A percentile compares a stretch with the other conserved stretches of the same genome.
Evolutionary conservation across 2,113 vertebrate species (phyloP).

Genomic region (Gallinago jamesoni): DNA sequence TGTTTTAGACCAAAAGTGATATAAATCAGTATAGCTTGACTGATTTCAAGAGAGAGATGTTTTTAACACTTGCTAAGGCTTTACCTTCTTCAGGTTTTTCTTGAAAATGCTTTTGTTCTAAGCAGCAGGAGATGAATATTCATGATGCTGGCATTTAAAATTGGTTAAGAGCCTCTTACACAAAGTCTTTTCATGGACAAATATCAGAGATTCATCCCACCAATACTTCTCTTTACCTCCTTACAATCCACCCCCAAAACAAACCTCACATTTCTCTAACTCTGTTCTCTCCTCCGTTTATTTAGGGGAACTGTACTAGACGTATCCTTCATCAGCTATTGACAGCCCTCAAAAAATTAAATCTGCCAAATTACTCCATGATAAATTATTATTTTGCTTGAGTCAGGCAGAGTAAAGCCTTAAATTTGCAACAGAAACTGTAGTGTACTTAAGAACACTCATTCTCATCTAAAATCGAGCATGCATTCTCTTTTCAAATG

Average conservation of each 20-base stretch:
- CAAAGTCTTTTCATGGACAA: neutral
- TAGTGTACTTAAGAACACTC: neutral
- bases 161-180: neutral
- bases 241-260: neutral
- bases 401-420: neutral
- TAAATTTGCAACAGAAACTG: neutral
- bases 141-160: neutral
- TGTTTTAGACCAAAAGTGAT: neutral
- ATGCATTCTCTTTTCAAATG: neutral
- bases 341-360: neutral
- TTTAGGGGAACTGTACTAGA: neutral
- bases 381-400: neutral
- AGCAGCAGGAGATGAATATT: constrained; percentile 22
- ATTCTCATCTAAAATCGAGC: neutral
- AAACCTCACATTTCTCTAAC: neutral
- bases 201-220: neutral
- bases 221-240: neutral
- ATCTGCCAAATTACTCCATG: neutral
- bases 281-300: neutral
- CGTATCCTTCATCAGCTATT: neutral
- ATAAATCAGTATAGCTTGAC: neutral
- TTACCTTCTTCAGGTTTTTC: neutral
- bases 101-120: neutral
- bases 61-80: neutral
- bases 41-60: neutral